Evolutionary conservation across 2,113 vertebrate genomes (phyloP).

Genomic region (Plecturocebus donacophilus): DNA sequence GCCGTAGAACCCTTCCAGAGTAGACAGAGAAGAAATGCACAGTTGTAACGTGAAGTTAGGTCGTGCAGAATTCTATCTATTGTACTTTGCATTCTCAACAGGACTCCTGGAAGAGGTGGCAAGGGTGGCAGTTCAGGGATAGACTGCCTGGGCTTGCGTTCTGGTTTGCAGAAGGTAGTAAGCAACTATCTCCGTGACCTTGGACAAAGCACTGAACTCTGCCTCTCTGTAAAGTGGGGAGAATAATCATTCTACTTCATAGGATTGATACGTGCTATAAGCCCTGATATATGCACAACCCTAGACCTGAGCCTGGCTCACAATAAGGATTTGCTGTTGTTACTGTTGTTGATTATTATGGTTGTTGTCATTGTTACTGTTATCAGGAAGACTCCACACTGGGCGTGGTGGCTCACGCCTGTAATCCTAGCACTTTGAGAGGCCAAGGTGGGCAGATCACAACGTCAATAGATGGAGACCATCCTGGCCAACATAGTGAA

Average conservation of each 20-base stretch:
- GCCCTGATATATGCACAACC: accelerated
- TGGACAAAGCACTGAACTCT: neutral
- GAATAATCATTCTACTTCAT: accelerated
- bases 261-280: accelerated
- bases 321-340: accelerated
- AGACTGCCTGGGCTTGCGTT: accelerated
- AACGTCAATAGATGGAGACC: too few relatives aligned
- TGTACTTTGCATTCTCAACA: accelerated
- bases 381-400: neutral
- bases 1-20: neutral
- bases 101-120: neutral
- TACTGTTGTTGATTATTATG: neutral
- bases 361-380: accelerated
- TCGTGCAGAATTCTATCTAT: accelerated
- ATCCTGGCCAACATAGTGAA: too few relatives aligned
- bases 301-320: neutral
- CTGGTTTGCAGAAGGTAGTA: neutral
- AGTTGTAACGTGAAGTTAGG: too few relatives aligned
- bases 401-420: too few relatives aligned
- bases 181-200: neutral
- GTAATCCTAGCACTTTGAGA: too few relatives aligned
- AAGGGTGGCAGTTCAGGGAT: accelerated
- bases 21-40: neutral
- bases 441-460: too few relatives aligned
- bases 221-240: neutral